phyloP scores from a whole-genome alignment of 92 coral and sea anemone genomes.

The Epizoanthus scotinus region DNA sequence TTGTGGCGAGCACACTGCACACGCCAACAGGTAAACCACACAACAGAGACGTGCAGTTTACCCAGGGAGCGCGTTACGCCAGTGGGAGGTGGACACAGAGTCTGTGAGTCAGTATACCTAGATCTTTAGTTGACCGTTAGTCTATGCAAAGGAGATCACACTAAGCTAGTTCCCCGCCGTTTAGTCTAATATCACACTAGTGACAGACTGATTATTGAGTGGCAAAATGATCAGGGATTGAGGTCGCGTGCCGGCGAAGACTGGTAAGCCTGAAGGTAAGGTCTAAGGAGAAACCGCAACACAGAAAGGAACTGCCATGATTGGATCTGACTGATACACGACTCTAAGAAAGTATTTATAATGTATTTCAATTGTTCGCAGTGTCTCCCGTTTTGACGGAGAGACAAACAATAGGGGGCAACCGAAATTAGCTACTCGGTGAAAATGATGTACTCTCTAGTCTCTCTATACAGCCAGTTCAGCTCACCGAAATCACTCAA shows the following conservation, averaged over 20 bases:
- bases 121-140: no score
- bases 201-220: background rate
- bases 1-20: conserved; percentile 23
- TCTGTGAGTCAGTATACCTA: no score
- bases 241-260: conserved; percentile 6
- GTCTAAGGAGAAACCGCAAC: conserved; percentile 6
- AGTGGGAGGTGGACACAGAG: no score
- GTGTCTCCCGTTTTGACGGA: background rate
- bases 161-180: no score
- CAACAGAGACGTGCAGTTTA: background rate
- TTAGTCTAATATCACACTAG: no score
- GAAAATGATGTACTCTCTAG: no score
- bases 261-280: background rate
- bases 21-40: conserved; percentile 7
- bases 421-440: background rate
- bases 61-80: no score
- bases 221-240: background rate
- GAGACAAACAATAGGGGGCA: background rate
- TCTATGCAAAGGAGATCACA: no score
- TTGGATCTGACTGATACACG: background rate
- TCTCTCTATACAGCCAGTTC: no score
- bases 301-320: background rate
- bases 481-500: no score
- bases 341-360: background rate
- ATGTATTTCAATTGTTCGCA: background rate